phyloP scores from a whole-genome alignment of 2,888 invertebrate genomes.

The Protula sp. region DNA sequence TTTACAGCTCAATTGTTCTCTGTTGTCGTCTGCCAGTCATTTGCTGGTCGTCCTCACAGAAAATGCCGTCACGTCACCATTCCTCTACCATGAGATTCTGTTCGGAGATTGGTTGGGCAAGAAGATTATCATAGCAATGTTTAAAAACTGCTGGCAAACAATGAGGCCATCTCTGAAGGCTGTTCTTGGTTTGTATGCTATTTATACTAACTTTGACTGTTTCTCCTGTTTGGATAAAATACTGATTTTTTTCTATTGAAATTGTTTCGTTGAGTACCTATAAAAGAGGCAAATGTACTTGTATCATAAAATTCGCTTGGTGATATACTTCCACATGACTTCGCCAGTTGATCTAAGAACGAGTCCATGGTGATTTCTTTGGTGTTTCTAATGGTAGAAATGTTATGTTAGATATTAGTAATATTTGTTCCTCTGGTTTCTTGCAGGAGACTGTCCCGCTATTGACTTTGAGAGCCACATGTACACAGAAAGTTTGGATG shows the following conservation, averaged over 20 bases:
- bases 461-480: constrained; percentile 51
- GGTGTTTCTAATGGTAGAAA: no score
- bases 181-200: constrained; percentile 42
- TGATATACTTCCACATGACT: no score
- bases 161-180: constrained; percentile 43
- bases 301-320: no score
- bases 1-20: constrained; percentile 44
- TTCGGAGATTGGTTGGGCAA: constrained; percentile 51
- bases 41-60: constrained; percentile 47
- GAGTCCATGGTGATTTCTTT: no score
- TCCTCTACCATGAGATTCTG: constrained; percentile 46
- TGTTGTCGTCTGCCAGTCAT: constrained; percentile 39
- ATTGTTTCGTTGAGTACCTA: no score
- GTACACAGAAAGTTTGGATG: constrained; percentile 47
- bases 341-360: no score
- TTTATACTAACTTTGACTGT: no score
- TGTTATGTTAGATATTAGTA: no score
- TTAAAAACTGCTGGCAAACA: constrained; percentile 44
- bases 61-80: constrained; percentile 38
- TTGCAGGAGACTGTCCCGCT: constrained; percentile 47
- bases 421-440: no score
- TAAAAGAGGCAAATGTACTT: no score
- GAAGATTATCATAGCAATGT: constrained; percentile 45
- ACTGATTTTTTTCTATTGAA: no score
- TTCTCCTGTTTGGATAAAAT: no score